Conservation (phyloP, 2,113 vertebrate genomes). For the Nansenia antarctica region DNA sequence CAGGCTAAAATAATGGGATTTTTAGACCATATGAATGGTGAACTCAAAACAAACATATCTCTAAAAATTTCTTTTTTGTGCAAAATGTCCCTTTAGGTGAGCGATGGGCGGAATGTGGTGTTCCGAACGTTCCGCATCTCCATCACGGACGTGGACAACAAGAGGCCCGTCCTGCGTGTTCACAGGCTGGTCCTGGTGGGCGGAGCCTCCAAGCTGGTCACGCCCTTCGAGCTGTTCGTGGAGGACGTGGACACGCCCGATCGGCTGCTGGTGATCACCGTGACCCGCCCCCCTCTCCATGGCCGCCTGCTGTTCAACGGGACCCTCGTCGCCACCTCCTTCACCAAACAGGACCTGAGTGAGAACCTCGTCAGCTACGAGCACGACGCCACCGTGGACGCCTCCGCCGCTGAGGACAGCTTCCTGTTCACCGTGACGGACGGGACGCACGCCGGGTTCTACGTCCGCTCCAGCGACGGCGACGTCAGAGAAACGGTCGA, state of each 20-base stretch:
- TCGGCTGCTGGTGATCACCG: conserved; percentile 79
- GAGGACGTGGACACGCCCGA: conserved; percentile 92
- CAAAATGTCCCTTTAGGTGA: conserved; percentile 85
- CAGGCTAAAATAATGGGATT: no score
- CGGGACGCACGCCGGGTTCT: conserved; percentile 93
- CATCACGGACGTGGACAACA: conserved; percentile 94
- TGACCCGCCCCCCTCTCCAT: conserved; percentile 88
- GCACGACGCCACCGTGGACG: conserved; percentile 88
- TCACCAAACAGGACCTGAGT: conserved; percentile 93
- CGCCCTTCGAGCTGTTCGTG: conserved; percentile 91
- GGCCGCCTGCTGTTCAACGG: conserved; percentile 88
- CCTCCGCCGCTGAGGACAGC: conserved; percentile 82
- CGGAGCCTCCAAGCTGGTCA: conserved; percentile 88
- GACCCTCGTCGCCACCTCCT: conserved; percentile 76
- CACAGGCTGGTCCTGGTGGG: conserved; percentile 84
- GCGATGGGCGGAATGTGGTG: conserved; percentile 91
- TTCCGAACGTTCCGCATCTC: conserved; percentile 95
- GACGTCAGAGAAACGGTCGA: conserved; percentile 87
- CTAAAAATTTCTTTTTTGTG: background rate
- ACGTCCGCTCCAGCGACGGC: conserved; percentile 89
- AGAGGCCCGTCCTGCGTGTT: conserved; percentile 90
- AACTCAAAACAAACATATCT: no score
- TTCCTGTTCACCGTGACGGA: conserved; percentile 95
- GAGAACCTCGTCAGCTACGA: conserved; percentile 95
- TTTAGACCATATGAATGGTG: no score